Base-by-base conservation (phyloP, 2,888 invertebrate species). In the Papilio gigon region DNA sequence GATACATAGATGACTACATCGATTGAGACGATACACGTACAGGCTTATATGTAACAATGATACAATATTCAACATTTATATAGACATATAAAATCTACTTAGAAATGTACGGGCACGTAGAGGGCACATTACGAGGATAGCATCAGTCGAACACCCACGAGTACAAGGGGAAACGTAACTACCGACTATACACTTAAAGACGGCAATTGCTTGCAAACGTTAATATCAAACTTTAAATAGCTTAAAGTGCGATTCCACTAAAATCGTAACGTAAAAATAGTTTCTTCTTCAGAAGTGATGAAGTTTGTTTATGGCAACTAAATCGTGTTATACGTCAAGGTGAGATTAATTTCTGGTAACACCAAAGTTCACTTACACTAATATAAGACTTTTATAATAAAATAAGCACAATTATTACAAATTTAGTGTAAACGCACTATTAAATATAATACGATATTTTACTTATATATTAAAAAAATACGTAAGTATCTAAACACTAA, bases 21-120 rank as follows among this genome's bases (percentile, higher is more conserved):
- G 44, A 42, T 42, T 42, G 17, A 44, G 47, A 47, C 11, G 12
- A 42, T 42, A 42, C 42, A 42, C 6, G n/a, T n/a, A 42, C 5
- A n/a, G n/a, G 9, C 47, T 47, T 64, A 47, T 53, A 22, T 25
- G 35, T 68, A 68, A 68, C 65, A 68, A 68, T 50, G 30, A 68
- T 68, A 68, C 68, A 50, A 25, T 64, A 47, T 68, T 64, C 59
- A 68, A 68, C 68, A 33, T 68, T 68, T 1, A 64, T 74, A 78
- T 68, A 77, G 74, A 76, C 72, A 77, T 80, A 80, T 71, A 80
- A 79, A 81, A 79, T 74, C 75, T 81, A 79, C 61, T 65, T 61
- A 72, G 71, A 76, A 72, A 73, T 68, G 69, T 73, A 77, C 5
- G 80, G 81, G 78, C 79, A 73, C 68, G 22, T 66, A 66, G 42